A percentile compares a stretch with the other conserved stretches of the same genome.
phyloP scores from a whole-genome alignment of 64 coral and sea anemone species.

The Actinia tenebrosa region DNA sequence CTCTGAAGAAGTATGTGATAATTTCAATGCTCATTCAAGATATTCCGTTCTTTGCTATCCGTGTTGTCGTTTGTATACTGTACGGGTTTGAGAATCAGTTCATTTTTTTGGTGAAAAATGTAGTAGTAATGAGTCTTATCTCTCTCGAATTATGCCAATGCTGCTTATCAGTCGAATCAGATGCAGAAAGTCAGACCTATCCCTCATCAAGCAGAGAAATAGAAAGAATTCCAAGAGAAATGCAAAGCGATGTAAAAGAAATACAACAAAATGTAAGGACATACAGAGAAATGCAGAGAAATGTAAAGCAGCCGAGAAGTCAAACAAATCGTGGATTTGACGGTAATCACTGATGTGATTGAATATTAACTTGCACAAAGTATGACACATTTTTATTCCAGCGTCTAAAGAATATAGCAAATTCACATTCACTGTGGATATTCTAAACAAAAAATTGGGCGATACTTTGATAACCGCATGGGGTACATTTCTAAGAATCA shows the following conservation, averaged over 20 bases:
- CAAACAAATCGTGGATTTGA: slow-evolving; percentile 1
- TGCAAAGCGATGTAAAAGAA: too few relatives aligned
- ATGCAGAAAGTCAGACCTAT: background rate
- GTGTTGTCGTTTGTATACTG: background rate
- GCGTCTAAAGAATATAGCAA: too few relatives aligned
- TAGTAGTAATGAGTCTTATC: background rate
- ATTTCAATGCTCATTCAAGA: background rate
- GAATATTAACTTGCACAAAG: too few relatives aligned
- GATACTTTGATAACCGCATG: too few relatives aligned
- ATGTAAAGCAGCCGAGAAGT: background rate
- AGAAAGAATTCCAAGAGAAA: too few relatives aligned
- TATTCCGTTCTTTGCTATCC: background rate
- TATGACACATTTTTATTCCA: too few relatives aligned
- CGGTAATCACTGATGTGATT: background rate
- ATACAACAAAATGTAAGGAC: background rate
- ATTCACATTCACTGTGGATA: too few relatives aligned
- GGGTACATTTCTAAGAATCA: too few relatives aligned
- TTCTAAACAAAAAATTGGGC: too few relatives aligned
- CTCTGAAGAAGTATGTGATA: background rate
- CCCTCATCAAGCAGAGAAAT: too few relatives aligned
- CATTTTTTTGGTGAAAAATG: background rate
- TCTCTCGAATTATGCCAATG: background rate
- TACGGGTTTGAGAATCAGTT: slow-evolving; percentile 1
- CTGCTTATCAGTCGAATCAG: background rate
- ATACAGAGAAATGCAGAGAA: background rate